Evolutionary conservation across 2,888 invertebrate genomes (phyloP), one percentile per base, ranked within the genome.

Genomic region (Eupithecia tripunctaria): DNA sequence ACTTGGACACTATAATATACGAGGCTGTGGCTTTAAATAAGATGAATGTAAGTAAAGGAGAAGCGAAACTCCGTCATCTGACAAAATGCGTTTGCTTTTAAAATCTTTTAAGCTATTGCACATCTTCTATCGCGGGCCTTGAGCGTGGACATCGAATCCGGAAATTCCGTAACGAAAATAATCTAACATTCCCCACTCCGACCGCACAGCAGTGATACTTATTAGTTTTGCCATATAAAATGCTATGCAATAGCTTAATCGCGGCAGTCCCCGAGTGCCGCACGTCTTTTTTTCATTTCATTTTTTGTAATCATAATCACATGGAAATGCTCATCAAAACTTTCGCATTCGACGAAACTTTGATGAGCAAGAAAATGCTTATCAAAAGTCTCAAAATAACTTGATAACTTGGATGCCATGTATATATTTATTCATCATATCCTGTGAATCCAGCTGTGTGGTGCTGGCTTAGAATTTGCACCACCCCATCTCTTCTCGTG

Each of bases 1-100:
- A 73, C 73, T 74, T 62, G 29, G 18, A 60, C 59, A 43, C 60
- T 62, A 68, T 51, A 68, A 68, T 76, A 75, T 75, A 51, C 29
- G n/a, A 43, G 47, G 63, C 62, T 70, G 27, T 4, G 6, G 27
- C 21, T 59, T 1, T 15, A 56, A 21, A 29, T 18, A 18, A 60
- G 18, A 29, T 60, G 7, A 29, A 1, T 25, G 15, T 6, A 59
- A 7, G 59, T 25, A 5, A 15, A 1, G 27, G 32, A 70, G 73
- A 70, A 32, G 43, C n/a, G 66, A 67, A 60, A 73, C 67, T 72
- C 67, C 41, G 10, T 2, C 8, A 10, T 51, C 3, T n/a, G 10
- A 51, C 21, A 51, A 43, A 41, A 43, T 10, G 47, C 47, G 47
- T 21, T 51, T 21, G 25, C n/a, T 27, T 27, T 65, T 43, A 65